Percentiles rank a stretch among this genome's conserved stretches.
These are phyloP conservation scores for Poeciliopsis occidentalis DNA, from an alignment of 2,113 vertebrate genomes.

Conservation along the genomic window DNA sequence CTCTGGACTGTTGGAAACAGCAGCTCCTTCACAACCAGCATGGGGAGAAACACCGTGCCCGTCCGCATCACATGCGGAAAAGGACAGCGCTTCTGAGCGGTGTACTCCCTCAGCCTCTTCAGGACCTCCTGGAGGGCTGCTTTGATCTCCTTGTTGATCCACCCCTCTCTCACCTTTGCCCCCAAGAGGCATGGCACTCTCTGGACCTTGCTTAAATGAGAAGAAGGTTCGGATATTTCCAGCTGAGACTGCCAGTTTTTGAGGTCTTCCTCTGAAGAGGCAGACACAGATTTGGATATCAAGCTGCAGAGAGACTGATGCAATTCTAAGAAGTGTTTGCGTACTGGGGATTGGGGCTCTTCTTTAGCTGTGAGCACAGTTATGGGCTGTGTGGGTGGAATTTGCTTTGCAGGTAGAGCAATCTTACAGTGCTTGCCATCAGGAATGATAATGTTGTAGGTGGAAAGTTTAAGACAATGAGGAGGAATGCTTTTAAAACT, in stretches of 20 bases:
- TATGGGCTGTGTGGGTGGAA: conserved; percentile 13
- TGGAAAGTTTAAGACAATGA: conserved; percentile 67
- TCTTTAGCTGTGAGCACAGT: conserved; percentile 13
- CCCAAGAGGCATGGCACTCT: conserved; percentile 69
- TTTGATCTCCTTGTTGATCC: conserved; percentile 81
- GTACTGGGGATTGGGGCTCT: conserved; percentile 15
- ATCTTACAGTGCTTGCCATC: neutral
- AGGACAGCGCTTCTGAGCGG: conserved; percentile 81
- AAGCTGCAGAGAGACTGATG: conserved; percentile 84
- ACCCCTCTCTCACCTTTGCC: conserved; percentile 77
- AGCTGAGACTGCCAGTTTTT: conserved; percentile 65
- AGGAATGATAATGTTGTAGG: conserved; percentile 61
- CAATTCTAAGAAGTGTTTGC: conserved; percentile 82
- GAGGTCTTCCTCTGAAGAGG: conserved; percentile 64
- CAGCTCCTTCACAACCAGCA: conserved; percentile 92
- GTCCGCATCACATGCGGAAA: conserved; percentile 92
- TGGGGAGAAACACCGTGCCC: conserved; percentile 90
- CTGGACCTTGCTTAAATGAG: conserved; percentile 66
- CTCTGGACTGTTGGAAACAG: conserved; percentile 89
- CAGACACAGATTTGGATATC: conserved; percentile 78
- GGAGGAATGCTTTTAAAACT: conserved; percentile 67
- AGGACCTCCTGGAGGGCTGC: conserved; percentile 78
- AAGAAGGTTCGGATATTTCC: conserved; percentile 29
- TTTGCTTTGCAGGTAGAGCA: conserved; percentile 11
- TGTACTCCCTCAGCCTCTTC: conserved; percentile 82